These are phyloP conservation scores for Pyrgus malvae DNA, from an alignment of 2,888 invertebrate genomes.

Conservation along the genomic window DNA sequence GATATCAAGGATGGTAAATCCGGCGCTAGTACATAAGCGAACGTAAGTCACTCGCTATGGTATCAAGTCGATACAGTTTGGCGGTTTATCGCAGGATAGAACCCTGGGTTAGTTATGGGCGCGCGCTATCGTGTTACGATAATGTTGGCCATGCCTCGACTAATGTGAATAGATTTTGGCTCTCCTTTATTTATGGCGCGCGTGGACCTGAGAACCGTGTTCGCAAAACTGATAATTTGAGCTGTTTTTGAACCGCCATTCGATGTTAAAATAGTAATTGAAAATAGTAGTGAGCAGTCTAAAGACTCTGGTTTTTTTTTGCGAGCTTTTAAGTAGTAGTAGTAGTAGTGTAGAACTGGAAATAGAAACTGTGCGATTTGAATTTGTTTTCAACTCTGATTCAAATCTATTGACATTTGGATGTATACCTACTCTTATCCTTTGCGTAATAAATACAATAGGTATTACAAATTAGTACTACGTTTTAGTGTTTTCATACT, in stretches of 20 bases:
- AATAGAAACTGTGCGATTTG: too few relatives aligned
- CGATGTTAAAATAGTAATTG: not conserved
- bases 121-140: slow-evolving; percentile 63
- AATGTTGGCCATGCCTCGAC: slow-evolving; percentile 55
- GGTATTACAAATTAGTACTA: too few relatives aligned
- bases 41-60: slow-evolving; percentile 45
- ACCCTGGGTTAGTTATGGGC: slow-evolving; percentile 57
- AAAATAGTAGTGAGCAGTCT: too few relatives aligned
- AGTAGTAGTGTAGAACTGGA: too few relatives aligned
- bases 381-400: too few relatives aligned
- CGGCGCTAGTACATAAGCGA: slow-evolving; percentile 20
- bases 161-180: slow-evolving; percentile 44
- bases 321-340: too few relatives aligned
- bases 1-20: not conserved
- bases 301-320: too few relatives aligned
- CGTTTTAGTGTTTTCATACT: too few relatives aligned
- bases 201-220: slow-evolving; percentile 13
- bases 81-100: slow-evolving; percentile 66
- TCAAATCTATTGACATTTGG: too few relatives aligned
- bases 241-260: slow-evolving; percentile 14
- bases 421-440: too few relatives aligned
- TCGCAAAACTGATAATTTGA: slow-evolving; percentile 22
- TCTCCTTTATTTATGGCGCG: slow-evolving; percentile 43
- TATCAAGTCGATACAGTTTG: slow-evolving; percentile 70
- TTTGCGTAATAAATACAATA: too few relatives aligned